Conservation (phyloP, 2,888 invertebrate genomes). For the Drosophila mimetica region DNA sequence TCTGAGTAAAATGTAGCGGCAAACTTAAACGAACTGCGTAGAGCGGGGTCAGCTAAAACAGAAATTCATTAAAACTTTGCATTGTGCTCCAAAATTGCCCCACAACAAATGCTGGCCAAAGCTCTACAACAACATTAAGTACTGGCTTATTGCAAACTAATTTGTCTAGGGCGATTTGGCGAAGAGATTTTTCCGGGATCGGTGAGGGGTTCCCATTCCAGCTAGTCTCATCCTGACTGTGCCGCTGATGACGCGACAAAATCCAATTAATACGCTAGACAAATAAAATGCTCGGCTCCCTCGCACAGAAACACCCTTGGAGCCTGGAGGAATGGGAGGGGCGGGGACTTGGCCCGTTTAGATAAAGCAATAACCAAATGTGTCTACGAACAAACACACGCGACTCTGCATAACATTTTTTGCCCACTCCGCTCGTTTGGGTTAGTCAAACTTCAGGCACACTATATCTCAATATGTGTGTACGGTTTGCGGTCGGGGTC, state of each 20-base stretch:
- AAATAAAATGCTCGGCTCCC: constrained; percentile 64
- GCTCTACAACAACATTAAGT: constrained; percentile 17
- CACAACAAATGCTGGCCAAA: constrained; percentile 17
- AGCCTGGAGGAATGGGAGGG: not conserved
- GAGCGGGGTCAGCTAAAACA: constrained; percentile 52
- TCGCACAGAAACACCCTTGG: constrained; percentile 19
- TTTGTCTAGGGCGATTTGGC: constrained; percentile 73
- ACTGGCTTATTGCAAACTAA: constrained; percentile 71
- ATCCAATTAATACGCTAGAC: constrained; percentile 80
- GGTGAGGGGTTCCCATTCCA: not conserved
- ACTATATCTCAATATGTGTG: constrained; percentile 55
- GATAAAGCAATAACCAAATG: constrained; percentile 75
- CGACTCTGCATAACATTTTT: constrained; percentile 65
- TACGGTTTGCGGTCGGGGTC: constrained; percentile 32
- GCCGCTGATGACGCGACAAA: constrained; percentile 76
- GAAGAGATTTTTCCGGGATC: constrained; percentile 50
- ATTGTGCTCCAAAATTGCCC: constrained; percentile 64
- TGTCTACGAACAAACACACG: constrained; percentile 59
- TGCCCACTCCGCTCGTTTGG: constrained; percentile 16
- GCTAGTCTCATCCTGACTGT: not conserved
- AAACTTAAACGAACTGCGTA: constrained; percentile 66
- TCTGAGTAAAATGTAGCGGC: constrained; percentile 43
- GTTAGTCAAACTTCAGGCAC: constrained; percentile 42
- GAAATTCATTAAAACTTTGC: constrained; percentile 76
- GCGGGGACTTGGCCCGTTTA: constrained; percentile 57